Conservation (phyloP, 2,797 vertebrate species). For the Enteromius unitaeniatus region DNA sequence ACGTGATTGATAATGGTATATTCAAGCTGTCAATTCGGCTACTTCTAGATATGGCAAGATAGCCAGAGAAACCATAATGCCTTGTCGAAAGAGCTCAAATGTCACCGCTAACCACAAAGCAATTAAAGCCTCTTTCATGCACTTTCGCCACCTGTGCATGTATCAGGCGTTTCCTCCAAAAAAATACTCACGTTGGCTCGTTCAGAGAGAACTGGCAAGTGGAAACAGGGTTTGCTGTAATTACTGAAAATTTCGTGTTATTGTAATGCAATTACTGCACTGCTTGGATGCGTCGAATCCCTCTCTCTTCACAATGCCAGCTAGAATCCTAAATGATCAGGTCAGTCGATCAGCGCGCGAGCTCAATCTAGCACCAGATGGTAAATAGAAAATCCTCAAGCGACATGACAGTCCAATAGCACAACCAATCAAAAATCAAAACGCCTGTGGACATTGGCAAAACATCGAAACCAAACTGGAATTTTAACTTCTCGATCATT, state of each 20-base stretch:
- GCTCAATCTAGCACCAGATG: constrained; percentile 75
- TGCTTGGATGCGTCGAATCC: neutral
- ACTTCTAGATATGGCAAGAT: constrained; percentile 19
- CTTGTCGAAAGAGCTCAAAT: constrained; percentile 53
- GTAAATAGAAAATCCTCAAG: constrained; percentile 68
- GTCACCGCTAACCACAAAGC: constrained; percentile 58
- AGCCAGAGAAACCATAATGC: constrained; percentile 44
- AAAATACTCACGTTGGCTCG: neutral
- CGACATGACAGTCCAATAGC: constrained; percentile 65
- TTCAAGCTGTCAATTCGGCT: neutral
- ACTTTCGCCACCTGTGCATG: constrained; percentile 57
- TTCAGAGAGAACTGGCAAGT: neutral
- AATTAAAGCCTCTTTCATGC: constrained; percentile 58
- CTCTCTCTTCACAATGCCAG: constrained; percentile 54
- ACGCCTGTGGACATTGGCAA: constrained; percentile 69
- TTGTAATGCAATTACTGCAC: constrained; percentile 26
- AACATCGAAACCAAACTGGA: constrained; percentile 62
- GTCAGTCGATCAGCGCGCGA: constrained; percentile 59
- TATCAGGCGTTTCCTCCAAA: constrained; percentile 28
- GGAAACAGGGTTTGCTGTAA: constrained; percentile 9
- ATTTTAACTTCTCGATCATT: neutral
- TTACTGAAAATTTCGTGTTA: constrained; percentile 16
- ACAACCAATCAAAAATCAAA: constrained; percentile 68
- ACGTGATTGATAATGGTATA: neutral
- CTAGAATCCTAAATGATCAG: constrained; percentile 55